Base-by-base conservation (phyloP, 1,140 invertebrate genomes). In the Trichomalopsis sarcophagae region DNA sequence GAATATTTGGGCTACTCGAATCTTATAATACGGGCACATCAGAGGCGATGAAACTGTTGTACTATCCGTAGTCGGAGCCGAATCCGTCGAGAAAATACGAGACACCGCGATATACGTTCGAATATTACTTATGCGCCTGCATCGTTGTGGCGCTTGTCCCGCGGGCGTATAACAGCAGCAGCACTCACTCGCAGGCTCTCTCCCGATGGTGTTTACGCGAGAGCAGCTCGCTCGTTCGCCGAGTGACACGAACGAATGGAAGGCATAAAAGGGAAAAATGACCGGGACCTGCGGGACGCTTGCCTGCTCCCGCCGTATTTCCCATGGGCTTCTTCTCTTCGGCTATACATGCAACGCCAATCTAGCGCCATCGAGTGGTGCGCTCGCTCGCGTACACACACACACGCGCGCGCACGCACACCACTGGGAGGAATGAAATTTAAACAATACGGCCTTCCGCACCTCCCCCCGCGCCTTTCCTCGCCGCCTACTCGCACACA, bases 211-310 rank as follows among this genome's bases (percentile, higher is more conserved):
- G 68, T 81, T 81, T 81, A 74, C 81, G 40, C 66, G 33, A 36
- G 76, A 36, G n/a, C 66, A 14, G 36, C 7, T 27, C 27, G 10
- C 66, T 71, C 47, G 87, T 86, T 85, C 82, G 85, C 30, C 85
- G 86, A 90, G 87, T 90, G 91, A 92, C 90, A 86, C 88, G 89
- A 92, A 91, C 91, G 89, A 91, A 92, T 91, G 90, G 89, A 89
- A 90, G 86, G 89, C 89, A 90, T 92, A 92, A 92, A 91, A 90
- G 88, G 91, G 90, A 92, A 91, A 92, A 92, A 92, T 92, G 91
- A 92, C 89, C 89, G 88, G 87, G 76, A 88, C 81, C 91, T 73
- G 73, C 85, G 89, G 89, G 89, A 89, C 87, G 87, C 87, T 87
- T 81, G 87, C 80, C 88, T 82, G 87, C 86, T 88, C 84, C 79